Percentiles rank a stretch among this genome's conserved stretches.
These are phyloP conservation scores for Piaya cayana DNA, from an alignment of 2,113 vertebrate species.

Conservation along the genomic window DNA sequence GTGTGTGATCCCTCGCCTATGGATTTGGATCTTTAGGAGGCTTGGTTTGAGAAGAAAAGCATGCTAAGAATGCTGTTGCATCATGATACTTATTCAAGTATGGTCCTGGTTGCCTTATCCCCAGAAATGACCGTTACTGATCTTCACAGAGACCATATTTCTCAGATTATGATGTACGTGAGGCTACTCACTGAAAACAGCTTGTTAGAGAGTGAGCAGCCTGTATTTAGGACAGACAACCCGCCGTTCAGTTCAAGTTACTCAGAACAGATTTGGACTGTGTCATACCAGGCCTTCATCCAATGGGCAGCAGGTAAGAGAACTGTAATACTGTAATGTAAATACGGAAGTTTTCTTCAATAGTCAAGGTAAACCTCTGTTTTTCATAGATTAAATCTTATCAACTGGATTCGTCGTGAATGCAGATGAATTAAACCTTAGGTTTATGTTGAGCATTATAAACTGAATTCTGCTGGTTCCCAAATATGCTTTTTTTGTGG, in stretches of 20 bases:
- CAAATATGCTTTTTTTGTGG: background rate
- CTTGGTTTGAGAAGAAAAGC: conserved; percentile 6
- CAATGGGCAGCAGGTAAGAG: background rate
- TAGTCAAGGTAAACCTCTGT: background rate
- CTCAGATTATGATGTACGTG: background rate
- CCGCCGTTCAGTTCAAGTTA: background rate
- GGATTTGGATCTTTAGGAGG: background rate
- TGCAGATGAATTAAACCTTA: background rate
- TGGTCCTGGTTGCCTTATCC: background rate
- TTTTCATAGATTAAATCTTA: background rate
- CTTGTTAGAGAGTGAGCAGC: background rate
- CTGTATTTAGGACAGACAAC: background rate
- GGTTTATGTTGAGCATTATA: background rate
- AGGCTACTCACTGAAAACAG: background rate
- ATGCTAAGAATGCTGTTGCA: background rate
- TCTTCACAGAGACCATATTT: background rate
- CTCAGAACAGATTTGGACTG: background rate
- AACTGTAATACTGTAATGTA: background rate
- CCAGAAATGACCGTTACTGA: background rate
- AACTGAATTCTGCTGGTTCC: background rate
- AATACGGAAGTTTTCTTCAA: background rate
- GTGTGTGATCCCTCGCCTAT: background rate
- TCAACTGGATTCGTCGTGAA: background rate
- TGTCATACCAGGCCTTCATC: background rate
- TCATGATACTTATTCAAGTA: conserved; percentile 8